Percentiles rank a stretch among this genome's conserved stretches.
Evolutionary conservation across 2,113 vertebrate species (phyloP).

Genomic region (Petrocephalus microphthalmus): DNA sequence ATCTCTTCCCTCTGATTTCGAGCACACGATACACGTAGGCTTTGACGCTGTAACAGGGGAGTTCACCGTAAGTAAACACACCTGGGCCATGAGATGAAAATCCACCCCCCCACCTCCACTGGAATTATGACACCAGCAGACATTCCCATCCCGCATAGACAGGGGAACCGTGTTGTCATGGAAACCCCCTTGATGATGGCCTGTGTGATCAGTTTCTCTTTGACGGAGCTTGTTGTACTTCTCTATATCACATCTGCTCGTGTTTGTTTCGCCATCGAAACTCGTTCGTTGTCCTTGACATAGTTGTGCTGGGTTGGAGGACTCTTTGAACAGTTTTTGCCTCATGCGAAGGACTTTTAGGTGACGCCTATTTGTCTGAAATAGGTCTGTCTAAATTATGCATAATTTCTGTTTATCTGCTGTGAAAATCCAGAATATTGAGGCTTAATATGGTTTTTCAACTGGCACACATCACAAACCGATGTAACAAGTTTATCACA

Average conservation of each 20-base stretch:
- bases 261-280: neutral
- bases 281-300: neutral
- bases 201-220: neutral
- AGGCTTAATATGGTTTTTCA: neutral
- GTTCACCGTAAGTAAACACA: constrained; percentile 79
- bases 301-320: neutral
- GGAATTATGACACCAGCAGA: neutral
- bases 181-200: neutral
- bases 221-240: neutral
- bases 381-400: neutral
- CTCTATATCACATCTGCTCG: neutral
- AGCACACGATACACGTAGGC: constrained; percentile 97
- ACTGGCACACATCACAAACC: neutral
- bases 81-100: neutral
- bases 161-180: neutral
- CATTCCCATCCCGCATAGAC: neutral
- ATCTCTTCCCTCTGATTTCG: constrained; percentile 97
- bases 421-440: too few species aligned
- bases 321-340: neutral
- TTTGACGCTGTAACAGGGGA: constrained; percentile 97
- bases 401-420: neutral
- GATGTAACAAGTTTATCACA: neutral
- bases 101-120: neutral
- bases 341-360: neutral
- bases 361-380: neutral